Percentiles rank a stretch among this genome's conserved stretches.
Conservation (phyloP, 2,888 invertebrate species). For the Lithophane ornitopus region DNA sequence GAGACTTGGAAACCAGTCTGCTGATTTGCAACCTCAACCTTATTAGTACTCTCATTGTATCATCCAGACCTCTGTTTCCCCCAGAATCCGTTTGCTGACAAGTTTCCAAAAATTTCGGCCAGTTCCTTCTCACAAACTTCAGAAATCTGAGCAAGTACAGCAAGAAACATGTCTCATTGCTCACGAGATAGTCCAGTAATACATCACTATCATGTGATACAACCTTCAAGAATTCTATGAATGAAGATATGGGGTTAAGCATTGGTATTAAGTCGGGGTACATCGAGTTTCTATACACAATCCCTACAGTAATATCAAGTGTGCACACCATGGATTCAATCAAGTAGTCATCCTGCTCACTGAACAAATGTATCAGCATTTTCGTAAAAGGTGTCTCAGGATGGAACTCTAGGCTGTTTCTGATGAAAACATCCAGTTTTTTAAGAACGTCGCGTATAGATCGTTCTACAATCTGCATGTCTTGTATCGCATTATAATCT, state of each 20-base stretch:
- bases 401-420: conserved; percentile 95
- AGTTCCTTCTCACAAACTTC: conserved; percentile 95
- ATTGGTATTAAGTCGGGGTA: conserved; percentile 95
- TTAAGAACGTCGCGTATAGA: conserved; percentile 96
- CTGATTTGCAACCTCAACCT: conserved; percentile 95
- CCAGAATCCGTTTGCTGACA: conserved; percentile 92
- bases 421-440: conserved; percentile 95
- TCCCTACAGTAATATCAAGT: conserved; percentile 96
- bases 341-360: conserved; percentile 97
- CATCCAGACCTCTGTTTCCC: conserved; percentile 92
- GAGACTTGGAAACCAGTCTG: conserved; percentile 94
- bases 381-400: conserved; percentile 97
- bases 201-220: conserved; percentile 96
- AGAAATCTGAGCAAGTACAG: conserved; percentile 95
- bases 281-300: conserved; percentile 95
- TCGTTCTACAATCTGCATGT: conserved; percentile 96
- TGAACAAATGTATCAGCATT: conserved; percentile 96
- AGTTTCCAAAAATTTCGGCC: conserved; percentile 95
- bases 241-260: conserved; percentile 96
- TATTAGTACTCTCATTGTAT: conserved; percentile 96
- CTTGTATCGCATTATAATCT: conserved; percentile 96
- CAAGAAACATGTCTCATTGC: conserved; percentile 97
- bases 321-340: conserved; percentile 98
- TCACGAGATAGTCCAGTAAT: conserved; percentile 95
- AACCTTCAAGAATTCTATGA: conserved; percentile 95